Conservation (phyloP, 2,113 vertebrate genomes). For the Spizaetus ornatus region DNA sequence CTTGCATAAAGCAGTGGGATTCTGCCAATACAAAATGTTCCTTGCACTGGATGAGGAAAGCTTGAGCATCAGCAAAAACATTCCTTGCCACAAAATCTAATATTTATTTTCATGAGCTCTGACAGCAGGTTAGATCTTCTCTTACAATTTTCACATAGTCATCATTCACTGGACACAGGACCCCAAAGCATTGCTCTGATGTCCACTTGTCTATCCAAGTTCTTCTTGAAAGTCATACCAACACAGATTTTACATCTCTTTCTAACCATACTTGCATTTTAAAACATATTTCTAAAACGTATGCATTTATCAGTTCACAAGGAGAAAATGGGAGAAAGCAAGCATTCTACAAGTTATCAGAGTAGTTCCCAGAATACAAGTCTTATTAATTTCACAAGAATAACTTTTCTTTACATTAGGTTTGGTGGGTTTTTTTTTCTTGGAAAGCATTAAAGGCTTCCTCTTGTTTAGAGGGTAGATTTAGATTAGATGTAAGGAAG, state of each 20-base stretch:
- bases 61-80: neutral
- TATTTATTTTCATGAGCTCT: neutral
- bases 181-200: neutral
- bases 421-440: neutral
- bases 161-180: neutral
- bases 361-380: neutral
- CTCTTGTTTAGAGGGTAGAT: neutral
- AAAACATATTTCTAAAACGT: neutral
- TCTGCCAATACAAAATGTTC: neutral
- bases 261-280: neutral
- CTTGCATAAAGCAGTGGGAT: neutral
- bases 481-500: neutral
- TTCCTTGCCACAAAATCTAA: neutral
- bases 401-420: neutral
- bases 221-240: neutral
- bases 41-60: neutral
- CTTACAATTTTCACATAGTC: neutral
- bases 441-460: neutral
- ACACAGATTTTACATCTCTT: neutral
- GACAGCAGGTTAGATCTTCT: neutral
- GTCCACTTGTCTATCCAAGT: neutral
- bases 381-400: neutral
- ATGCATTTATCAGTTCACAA: neutral
- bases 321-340: neutral
- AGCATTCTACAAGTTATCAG: neutral